These are phyloP conservation scores for Oscarella lobularis DNA, from an alignment of 37 sponge, comb jelly and placozoan species.

Conservation along the genomic window DNA sequence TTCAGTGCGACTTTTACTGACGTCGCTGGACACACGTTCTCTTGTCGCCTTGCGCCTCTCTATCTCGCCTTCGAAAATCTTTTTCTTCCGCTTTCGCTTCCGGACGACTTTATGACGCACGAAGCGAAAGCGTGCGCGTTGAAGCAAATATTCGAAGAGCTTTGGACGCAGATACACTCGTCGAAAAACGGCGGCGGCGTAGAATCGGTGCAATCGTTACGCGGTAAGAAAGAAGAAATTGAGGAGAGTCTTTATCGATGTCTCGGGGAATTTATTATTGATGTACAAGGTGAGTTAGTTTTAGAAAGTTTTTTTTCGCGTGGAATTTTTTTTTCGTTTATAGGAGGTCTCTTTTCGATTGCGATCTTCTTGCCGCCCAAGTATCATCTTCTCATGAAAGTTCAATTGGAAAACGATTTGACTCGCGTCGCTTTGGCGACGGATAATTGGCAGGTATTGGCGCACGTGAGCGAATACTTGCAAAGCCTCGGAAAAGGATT, in stretches of 20 bases:
- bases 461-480: background rate
- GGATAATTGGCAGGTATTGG: background rate
- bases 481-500: no score
- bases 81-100: background rate
- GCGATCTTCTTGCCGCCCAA: background rate
- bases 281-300: background rate
- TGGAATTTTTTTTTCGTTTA: background rate
- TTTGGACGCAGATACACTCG: background rate
- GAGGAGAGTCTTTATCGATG: background rate
- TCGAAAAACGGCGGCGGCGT: background rate
- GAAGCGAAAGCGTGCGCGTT: background rate
- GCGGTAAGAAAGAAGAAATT: background rate
- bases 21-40: background rate
- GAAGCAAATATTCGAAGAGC: background rate
- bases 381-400: background rate
- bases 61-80: background rate
- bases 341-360: background rate
- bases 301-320: background rate
- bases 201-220: background rate
- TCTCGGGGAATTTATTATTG: background rate
- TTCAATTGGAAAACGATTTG: background rate
- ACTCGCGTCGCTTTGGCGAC: background rate
- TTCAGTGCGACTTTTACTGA: background rate
- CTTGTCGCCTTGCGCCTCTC: background rate
- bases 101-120: background rate